phyloP scores from a whole-genome alignment of 2,888 invertebrate species.

The Empis livida region DNA sequence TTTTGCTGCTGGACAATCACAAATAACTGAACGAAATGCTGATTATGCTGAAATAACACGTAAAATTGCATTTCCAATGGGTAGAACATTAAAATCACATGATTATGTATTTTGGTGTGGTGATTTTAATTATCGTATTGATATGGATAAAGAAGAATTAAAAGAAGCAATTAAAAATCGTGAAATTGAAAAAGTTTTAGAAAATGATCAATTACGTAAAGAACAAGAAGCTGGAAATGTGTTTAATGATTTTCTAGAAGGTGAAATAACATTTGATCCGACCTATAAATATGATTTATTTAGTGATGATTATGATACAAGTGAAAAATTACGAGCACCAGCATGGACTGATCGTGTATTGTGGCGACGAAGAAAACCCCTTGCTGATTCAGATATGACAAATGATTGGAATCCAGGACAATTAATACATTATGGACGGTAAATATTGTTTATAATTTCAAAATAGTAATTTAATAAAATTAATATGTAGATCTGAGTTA shows the following conservation, averaged over 20 bases:
- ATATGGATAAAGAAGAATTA: conserved; percentile 88
- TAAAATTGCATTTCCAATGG: conserved; percentile 84
- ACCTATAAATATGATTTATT: conserved; percentile 99
- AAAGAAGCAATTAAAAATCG: conserved; percentile 57
- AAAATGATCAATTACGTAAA: conserved; percentile 75
- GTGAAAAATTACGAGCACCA: conserved; percentile 92
- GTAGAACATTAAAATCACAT: conserved; percentile 81
- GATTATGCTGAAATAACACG: conserved; percentile 93
- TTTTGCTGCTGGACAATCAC: conserved; percentile 97
- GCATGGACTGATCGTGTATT: conserved; percentile 98
- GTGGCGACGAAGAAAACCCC: conserved; percentile 71
- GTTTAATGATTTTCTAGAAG: conserved; percentile 89
- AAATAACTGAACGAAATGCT: conserved; percentile 86
- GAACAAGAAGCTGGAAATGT: conserved; percentile 71
- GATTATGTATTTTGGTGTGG: conserved; percentile 99
- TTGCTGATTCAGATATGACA: conserved; percentile 50
- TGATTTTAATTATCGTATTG: conserved; percentile 97
- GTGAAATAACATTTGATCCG: conserved; percentile 80
- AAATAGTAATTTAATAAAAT: not conserved
- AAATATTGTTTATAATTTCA: not conserved
- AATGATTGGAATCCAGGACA: conserved; percentile 65
- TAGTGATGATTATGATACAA: conserved; percentile 97
- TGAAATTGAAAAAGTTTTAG: conserved; percentile 61
- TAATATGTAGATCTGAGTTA: conserved; percentile 57
- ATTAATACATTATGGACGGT: conserved; percentile 73